Conservation (phyloP, 2,888 invertebrate species). For the Dolichomitus sp. region DNA sequence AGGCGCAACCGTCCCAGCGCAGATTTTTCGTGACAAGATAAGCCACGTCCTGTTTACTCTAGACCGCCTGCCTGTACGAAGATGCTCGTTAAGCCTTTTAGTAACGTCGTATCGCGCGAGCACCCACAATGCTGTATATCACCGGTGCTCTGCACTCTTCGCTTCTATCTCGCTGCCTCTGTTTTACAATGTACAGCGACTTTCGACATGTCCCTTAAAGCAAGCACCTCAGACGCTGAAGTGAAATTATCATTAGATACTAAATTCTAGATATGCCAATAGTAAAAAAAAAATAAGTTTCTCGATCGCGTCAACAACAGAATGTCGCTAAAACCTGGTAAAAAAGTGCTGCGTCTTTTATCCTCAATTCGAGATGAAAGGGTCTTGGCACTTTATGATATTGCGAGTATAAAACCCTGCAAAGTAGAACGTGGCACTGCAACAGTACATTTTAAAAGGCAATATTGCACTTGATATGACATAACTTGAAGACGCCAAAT, state of each 20-base stretch:
- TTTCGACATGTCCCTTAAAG: conserved; percentile 70
- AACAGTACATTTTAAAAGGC: no score
- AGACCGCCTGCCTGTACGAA: conserved; percentile 81
- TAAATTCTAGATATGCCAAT: conserved; percentile 34
- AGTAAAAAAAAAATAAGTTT: no score
- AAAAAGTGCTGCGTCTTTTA: no score
- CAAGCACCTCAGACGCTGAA: conserved; percentile 60
- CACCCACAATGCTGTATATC: conserved; percentile 83
- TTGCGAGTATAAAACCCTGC: no score
- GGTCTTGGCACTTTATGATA: no score
- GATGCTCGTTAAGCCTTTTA: conserved; percentile 86
- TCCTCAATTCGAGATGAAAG: no score
- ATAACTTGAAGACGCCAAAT: no score
- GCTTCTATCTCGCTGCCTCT: conserved; percentile 37
- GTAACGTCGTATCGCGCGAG: conserved; percentile 82
- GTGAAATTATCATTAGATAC: conserved; percentile 15
- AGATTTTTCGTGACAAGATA: conserved; percentile 86
- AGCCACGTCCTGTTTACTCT: conserved; percentile 85
- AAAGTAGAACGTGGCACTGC: no score
- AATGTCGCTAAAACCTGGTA: no score
- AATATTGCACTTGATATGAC: no score
- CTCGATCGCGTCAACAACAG: no score
- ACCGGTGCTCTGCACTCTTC: conserved; percentile 68
- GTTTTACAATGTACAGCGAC: conserved; percentile 32
- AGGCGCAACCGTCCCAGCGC: conserved; percentile 77